Conservation (phyloP, 2,113 vertebrate genomes). For the Garra rufa region DNA sequence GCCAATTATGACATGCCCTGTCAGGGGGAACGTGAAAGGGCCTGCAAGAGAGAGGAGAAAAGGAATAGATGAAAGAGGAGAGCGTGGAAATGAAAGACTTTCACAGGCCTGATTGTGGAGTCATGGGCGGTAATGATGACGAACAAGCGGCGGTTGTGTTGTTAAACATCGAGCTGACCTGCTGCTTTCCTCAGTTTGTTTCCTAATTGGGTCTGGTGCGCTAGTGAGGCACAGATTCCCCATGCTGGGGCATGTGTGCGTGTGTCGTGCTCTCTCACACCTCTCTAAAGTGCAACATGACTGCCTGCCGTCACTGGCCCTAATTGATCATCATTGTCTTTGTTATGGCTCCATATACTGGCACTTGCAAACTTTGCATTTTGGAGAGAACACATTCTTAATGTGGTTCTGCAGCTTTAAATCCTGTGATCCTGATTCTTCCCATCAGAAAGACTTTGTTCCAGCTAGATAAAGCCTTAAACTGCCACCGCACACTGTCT, state of each 20-base stretch:
- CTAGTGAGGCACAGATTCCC: conserved; percentile 14
- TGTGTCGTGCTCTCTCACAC: conserved; percentile 12
- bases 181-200: conserved; percentile 39
- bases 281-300: conserved; percentile 7
- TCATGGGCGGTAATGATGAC: conserved; percentile 23
- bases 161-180: conserved; percentile 48
- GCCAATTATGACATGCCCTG: conserved; percentile 42
- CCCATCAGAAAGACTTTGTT: not conserved
- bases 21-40: conserved; percentile 9
- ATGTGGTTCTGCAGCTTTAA: not conserved
- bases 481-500: not conserved
- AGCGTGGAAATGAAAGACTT: conserved; percentile 31
- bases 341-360: not conserved
- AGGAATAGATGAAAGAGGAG: conserved; percentile 31
- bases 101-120: not conserved
- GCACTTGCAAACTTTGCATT: not conserved
- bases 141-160: conserved; percentile 10
- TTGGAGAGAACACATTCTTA: not conserved
- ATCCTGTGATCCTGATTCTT: not conserved
- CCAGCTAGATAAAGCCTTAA: not conserved
- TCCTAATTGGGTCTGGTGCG: conserved; percentile 34
- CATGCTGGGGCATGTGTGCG: not conserved
- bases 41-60: conserved; percentile 28
- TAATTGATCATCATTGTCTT: conserved; percentile 46
- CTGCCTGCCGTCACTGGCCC: conserved; percentile 8